Base-by-base conservation (phyloP, 2,797 vertebrate species). In the Poeciliopsis paucimaculata region DNA sequence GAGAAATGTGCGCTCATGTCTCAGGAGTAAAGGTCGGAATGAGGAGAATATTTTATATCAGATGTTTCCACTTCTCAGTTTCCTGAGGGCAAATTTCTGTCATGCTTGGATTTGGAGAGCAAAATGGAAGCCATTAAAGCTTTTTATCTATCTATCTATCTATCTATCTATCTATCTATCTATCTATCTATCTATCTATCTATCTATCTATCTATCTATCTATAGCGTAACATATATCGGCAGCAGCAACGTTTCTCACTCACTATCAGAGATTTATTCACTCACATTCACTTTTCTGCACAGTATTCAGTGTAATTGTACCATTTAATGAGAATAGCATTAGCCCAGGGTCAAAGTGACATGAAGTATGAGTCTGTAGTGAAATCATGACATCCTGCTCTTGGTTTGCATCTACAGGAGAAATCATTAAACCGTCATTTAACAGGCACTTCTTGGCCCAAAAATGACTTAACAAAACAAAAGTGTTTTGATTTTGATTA, bases 21-120 rank as follows among this genome's bases (percentile, higher is more conserved):
- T 86, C 77, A 6, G 51, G 87, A 85, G 89, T 77, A 84, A 83
- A 89, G 79, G 87, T 51, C n/a, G 72, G 66, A 83, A 74, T 39
- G 84, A 87, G 77, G 60, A 57, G 77, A 81, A 86, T 82, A 82
- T 82, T 82, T 87, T 15, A 81, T 73, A 72, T 85, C 80, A 81
- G 71, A 82, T 85, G 75, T 77, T 88, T 76, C 60, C 41, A 51
- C 77, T 77, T 76, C 73, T 82, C 34, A 47, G 4, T 71, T 84
- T 84, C 46, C 74, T 28, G 6, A 57, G 31, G 1, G 26, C 53
- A 75, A 68, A 79, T 85, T 87, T 78, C 79, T 80, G 55, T 43
- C n/a, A 9, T 51, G 79, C 60, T 20, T 68, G n/a, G 53, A 46
- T 68, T 72, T 34, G 49, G 36, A 82, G 77, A 79, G 80, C 81